Conservation (phyloP, 2,888 invertebrate species). For the Seira ritae region DNA sequence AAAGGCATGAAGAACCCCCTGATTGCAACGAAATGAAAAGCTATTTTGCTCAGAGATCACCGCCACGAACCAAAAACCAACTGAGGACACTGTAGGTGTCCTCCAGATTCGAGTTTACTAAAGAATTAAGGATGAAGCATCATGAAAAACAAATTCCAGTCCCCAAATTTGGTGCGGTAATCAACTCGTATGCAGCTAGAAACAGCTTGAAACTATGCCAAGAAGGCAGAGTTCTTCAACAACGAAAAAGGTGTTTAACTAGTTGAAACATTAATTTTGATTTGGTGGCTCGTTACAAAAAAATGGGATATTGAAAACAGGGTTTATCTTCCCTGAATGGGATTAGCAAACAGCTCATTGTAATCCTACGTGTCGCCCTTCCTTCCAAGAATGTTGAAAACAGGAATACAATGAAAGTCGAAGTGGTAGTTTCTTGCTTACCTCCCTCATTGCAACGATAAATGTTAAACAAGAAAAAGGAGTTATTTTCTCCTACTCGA, state of each 20-base stretch:
- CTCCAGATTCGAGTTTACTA: constrained; percentile 28
- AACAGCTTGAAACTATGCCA: not conserved
- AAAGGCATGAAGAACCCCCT: not conserved
- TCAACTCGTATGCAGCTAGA: no score
- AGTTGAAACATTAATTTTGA: not conserved
- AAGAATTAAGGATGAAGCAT: constrained; percentile 3
- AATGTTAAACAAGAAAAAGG: not conserved
- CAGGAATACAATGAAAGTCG: not conserved
- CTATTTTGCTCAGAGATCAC: constrained; percentile 5
- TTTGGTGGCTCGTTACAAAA: not conserved
- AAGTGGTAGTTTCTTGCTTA: not conserved
- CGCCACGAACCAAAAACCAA: constrained; percentile 13
- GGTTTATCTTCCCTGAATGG: not conserved
- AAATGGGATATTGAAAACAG: not conserved
- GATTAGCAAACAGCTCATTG: not conserved
- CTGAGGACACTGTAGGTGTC: constrained; percentile 40
- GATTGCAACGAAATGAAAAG: constrained; percentile 12
- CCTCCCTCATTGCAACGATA: not conserved
- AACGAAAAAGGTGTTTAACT: not conserved
- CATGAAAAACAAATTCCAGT: constrained; percentile 34
- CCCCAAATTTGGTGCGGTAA: constrained; percentile 48
- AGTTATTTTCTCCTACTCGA: not conserved
- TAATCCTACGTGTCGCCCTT: not conserved
- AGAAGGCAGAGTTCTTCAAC: not conserved
- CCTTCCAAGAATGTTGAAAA: not conserved